A percentile compares a stretch with the other conserved stretches of the same genome.
Conservation (phyloP, 2,113 vertebrate species). For the Gavia stellata region DNA sequence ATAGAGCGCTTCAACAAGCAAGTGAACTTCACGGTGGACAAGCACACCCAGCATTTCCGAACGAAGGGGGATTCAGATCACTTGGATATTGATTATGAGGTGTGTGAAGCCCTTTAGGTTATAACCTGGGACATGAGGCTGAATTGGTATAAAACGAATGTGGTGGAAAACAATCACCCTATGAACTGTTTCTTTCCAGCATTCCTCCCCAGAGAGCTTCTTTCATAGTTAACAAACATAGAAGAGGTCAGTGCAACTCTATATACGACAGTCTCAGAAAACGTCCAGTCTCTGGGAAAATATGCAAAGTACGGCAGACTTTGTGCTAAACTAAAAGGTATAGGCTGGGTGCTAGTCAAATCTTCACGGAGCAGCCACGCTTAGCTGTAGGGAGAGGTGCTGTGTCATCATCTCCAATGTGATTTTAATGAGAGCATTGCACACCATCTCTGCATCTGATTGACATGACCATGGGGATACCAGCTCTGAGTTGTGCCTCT, state of each 20-base stretch:
- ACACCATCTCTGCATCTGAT: not conserved
- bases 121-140: not conserved
- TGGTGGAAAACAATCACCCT: not conserved
- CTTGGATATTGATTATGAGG: slow-evolving; percentile 97
- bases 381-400: not conserved
- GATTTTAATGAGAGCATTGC: not conserved
- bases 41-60: slow-evolving; percentile 87
- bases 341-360: not conserved
- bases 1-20: slow-evolving; percentile 94
- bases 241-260: not conserved
- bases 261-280: not conserved
- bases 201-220: not conserved
- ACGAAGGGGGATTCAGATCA: slow-evolving; percentile 87
- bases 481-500: not conserved
- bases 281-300: not conserved
- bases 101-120: slow-evolving; percentile 56
- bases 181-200: not conserved
- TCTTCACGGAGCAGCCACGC: not conserved
- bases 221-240: not conserved
- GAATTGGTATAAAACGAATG: not conserved
- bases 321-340: not conserved
- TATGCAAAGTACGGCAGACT: not conserved
- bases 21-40: slow-evolving; percentile 94
- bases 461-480: not conserved
- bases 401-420: not conserved